These are phyloP conservation scores for Phortica variegata DNA, from an alignment of 1,140 invertebrate species.

Conservation along the genomic window DNA sequence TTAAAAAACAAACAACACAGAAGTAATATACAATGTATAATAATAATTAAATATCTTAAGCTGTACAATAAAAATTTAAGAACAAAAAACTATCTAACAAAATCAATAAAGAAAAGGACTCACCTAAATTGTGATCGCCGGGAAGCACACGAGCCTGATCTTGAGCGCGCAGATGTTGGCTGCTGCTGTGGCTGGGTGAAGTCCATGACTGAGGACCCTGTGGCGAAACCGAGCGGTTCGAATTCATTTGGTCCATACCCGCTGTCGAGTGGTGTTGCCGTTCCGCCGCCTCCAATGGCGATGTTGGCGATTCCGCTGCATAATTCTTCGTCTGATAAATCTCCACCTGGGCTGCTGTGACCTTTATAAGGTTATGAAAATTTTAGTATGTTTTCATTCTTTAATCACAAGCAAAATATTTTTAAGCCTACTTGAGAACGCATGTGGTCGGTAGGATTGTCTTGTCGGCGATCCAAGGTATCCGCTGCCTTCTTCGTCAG, in stretches of 20 bases:
- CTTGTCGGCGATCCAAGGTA: conserved; percentile 57
- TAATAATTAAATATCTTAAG: no score
- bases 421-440: conserved; percentile 53
- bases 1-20: no score
- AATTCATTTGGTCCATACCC: conserved; percentile 56
- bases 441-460: conserved; percentile 57
- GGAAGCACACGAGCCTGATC: conserved; percentile 60
- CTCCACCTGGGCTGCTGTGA: conserved; percentile 62
- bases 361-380: conserved; percentile 21
- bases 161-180: conserved; percentile 56
- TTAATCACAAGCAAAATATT: no score
- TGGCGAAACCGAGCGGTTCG: conserved; percentile 60
- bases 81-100: neutral
- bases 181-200: conserved; percentile 55
- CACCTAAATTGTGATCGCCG: conserved; percentile 56
- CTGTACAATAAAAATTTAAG: neutral
- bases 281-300: conserved; percentile 48
- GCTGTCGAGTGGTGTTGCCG: conserved; percentile 56
- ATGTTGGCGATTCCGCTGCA: conserved; percentile 61
- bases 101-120: no score
- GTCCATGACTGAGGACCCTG: conserved; percentile 65
- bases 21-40: no score
- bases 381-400: neutral
- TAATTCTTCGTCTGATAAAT: conserved; percentile 68
- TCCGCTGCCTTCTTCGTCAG: conserved; percentile 58